Evolutionary conservation across 2,113 vertebrate genomes (phyloP).

Genomic region (Phalacrocorax brasilianus): DNA sequence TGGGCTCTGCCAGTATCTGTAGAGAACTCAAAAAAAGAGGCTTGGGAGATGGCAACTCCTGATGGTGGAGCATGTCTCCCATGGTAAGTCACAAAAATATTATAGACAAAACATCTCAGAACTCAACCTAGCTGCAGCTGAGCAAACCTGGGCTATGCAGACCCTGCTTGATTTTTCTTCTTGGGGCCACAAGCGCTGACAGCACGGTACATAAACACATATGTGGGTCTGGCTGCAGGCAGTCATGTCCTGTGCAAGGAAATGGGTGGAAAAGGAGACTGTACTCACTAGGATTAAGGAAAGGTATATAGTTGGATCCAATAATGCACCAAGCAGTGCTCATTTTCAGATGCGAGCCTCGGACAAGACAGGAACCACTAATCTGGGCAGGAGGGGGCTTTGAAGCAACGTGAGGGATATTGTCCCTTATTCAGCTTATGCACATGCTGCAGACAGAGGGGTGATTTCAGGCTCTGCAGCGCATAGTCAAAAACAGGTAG

Average conservation of each 20-base stretch:
- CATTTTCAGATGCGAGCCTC: not conserved
- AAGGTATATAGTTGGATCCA: not conserved
- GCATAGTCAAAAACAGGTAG: not conserved
- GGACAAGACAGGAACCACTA: not conserved
- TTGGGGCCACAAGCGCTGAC: not conserved
- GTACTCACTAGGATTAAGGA: not conserved
- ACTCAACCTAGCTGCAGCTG: not conserved
- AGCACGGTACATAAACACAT: accelerated
- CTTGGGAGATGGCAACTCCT: not conserved
- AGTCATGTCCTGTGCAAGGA: not conserved
- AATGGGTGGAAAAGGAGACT: not conserved
- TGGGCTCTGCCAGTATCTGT: not conserved
- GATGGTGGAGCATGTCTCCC: not conserved
- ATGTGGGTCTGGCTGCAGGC: not conserved
- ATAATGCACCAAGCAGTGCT: not conserved
- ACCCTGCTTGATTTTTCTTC: not conserved
- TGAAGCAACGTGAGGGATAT: not conserved
- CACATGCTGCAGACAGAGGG: not conserved
- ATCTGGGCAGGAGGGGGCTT: not conserved
- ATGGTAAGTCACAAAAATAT: not conserved
- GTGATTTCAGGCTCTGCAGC: not conserved
- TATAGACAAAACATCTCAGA: not conserved
- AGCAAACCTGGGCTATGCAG: not conserved
- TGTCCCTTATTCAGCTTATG: not conserved
- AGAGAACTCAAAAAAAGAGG: not conserved